Conservation (phyloP, 2,113 vertebrate genomes). For the Sylvilagus bachmani region DNA sequence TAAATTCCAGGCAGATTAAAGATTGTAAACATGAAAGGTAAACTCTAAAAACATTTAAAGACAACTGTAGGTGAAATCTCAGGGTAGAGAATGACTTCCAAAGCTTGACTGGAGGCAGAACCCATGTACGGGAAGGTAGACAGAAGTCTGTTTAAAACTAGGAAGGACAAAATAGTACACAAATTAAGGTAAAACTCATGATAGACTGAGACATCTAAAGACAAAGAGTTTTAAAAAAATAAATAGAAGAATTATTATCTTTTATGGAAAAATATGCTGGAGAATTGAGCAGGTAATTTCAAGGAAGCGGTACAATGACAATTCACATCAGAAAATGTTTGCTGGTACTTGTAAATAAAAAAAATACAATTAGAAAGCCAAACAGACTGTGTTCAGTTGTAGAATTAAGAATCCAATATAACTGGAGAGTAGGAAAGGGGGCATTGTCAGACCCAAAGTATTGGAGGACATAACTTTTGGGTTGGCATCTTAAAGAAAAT, state of each 20-base stretch:
- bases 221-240: not conserved
- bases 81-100: not conserved
- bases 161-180: not conserved
- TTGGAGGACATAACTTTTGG: not conserved
- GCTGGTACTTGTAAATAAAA: not conserved
- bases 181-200: not conserved
- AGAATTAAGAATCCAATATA: not conserved
- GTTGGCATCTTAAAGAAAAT: not conserved
- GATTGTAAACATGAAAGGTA: constrained; percentile 10
- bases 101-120: not conserved
- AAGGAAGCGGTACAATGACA: not conserved
- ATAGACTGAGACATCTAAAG: not conserved
- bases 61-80: not conserved
- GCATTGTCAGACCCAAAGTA: not conserved
- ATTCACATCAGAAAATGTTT: not conserved
- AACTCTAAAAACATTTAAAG: constrained; percentile 51
- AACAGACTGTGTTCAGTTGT: not conserved
- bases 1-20: constrained; percentile 28
- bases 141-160: not conserved
- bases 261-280: not conserved
- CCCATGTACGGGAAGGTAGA: not conserved
- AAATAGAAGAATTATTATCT: not conserved
- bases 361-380: constrained; percentile 19
- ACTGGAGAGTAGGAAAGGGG: not conserved
- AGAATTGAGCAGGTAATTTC: not conserved